Evolutionary conservation across 2,888 invertebrate species (phyloP), one percentile per base, ranked within the genome.

Genomic region (Bedellia somnulentella): DNA sequence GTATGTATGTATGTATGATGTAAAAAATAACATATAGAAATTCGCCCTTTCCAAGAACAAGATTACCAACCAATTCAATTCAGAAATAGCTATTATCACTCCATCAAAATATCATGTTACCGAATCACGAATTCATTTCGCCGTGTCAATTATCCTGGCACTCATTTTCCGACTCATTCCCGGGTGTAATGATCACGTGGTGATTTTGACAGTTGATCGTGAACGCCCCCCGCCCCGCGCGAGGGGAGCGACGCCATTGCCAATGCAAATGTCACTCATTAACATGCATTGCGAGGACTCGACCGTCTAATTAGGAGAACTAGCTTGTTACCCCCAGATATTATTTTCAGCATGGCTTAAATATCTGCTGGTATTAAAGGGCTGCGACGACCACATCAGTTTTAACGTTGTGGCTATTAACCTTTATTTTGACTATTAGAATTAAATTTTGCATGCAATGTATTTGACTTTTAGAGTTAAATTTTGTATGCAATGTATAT

Each of bases 91-190:
- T 59, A 67, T 56, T 54, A 47, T 48, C 62, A 60, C 58, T 61
- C 66, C 66, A 71, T 71, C 71, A 71, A 68, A 71, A 71, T 70
- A 73, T 73, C 68, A 48, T 56, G 55, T 73, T 70, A 64, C 70
- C 37, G 53, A 60, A 58, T 66, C 63, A 61, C 67, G 57, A 63
- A 61, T 64, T 68, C 68, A 63, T 67, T 64, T 56, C 54, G 49
- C 49, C 52, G 44, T 47, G 64, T 66, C 71, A 71, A 75, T 75
- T 73, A 73, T 60, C 60, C 59, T 57, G 47, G 62, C 66, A 54
- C 54, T 63, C 68, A 67, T 71, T 73, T 68, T 64, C 70, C 60
- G 55, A 62, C 58, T 62, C 68, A 61, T 67, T 71, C 70, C 67
- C 68, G 46, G 62, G 58, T 68, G 70, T 68, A 71, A 68, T 57